These are phyloP conservation scores for Silurus glanis DNA, from an alignment of 2,113 vertebrate genomes.

Conservation along the genomic window DNA sequence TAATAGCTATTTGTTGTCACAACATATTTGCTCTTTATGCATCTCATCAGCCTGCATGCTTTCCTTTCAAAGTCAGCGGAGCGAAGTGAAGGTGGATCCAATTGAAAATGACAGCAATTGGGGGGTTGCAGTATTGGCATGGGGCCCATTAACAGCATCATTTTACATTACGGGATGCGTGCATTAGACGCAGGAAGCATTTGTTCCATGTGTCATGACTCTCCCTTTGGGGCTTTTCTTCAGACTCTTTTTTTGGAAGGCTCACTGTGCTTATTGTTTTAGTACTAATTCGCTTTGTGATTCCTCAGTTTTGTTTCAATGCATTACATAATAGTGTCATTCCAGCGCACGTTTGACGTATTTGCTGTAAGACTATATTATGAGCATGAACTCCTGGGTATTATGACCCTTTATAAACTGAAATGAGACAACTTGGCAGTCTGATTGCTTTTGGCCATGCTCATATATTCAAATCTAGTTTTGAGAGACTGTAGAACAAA, in stretches of 20 bases:
- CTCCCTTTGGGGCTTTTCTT: slow-evolving; percentile 1
- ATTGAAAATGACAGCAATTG: slow-evolving; percentile 29
- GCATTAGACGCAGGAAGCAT: slow-evolving; percentile 30
- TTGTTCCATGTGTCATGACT: slow-evolving; percentile 28
- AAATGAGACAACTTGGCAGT: background rate
- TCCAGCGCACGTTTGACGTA: background rate
- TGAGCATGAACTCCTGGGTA: background rate
- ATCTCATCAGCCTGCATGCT: background rate
- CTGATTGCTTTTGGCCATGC: background rate
- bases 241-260: slow-evolving; percentile 16
- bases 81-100: background rate
- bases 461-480: background rate
- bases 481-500: background rate
- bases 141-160: slow-evolving; percentile 21
- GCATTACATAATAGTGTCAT: background rate
- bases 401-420: background rate
- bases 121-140: slow-evolving; percentile 9
- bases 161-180: slow-evolving; percentile 33
- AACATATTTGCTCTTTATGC: background rate
- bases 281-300: slow-evolving; percentile 17
- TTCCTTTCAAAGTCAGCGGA: slow-evolving; percentile 8
- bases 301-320: slow-evolving; percentile 7
- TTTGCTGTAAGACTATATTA: background rate
- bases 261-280: slow-evolving; percentile 17
- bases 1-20: background rate